Conservation (phyloP, 2,888 invertebrate species). For the Hecatera dysodea region DNA sequence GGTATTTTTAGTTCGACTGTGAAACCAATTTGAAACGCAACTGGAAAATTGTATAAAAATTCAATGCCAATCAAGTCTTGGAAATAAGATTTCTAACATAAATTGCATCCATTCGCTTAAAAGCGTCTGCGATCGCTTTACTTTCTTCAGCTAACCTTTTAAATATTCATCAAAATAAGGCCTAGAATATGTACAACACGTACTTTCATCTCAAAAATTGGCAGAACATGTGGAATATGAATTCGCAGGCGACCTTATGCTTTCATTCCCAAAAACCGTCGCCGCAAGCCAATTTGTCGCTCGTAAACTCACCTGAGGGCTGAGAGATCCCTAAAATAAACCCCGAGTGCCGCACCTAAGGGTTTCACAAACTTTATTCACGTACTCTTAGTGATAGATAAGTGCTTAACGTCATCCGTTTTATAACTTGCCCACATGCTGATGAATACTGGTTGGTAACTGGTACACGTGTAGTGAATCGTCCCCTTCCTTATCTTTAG, state of each 20-base stretch:
- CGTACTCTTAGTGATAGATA: slow-evolving; percentile 59
- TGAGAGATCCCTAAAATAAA: slow-evolving; percentile 49
- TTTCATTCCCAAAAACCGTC: slow-evolving; percentile 42
- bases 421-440: slow-evolving; percentile 65
- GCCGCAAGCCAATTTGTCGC: slow-evolving; percentile 55
- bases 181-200: slow-evolving; percentile 20
- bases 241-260: slow-evolving; percentile 37
- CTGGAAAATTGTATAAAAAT: neutral
- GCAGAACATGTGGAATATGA: slow-evolving; percentile 29
- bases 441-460: slow-evolving; percentile 37
- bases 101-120: slow-evolving; percentile 16
- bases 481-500: slow-evolving; percentile 63
- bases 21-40: neutral
- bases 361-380: slow-evolving; percentile 64
- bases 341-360: slow-evolving; percentile 36
- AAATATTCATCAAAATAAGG: slow-evolving; percentile 24
- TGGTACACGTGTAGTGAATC: slow-evolving; percentile 60
- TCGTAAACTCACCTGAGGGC: slow-evolving; percentile 67
- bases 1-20: neutral
- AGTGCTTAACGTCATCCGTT: slow-evolving; percentile 62
- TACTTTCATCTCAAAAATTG: slow-evolving; percentile 34
- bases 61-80: slow-evolving; percentile 12
- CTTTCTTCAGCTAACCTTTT: slow-evolving; percentile 8
- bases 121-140: slow-evolving; percentile 8
- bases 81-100: slow-evolving; percentile 17